Evolutionary conservation across 2,113 vertebrate species (phyloP).

Genomic region (cat (Felis catus)): F.catus_Fca126_mat1.0 CM031420.1:17215501-17216000

Average conservation of each 20-base stretch:
- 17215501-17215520: neutral
- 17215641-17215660: neutral
- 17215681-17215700: neutral
- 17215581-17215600: neutral
- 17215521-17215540: neutral
- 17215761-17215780: neutral
- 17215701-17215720: neutral
- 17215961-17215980: constrained; percentile 6
- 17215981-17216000: neutral
- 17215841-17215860: neutral
- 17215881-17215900: constrained; percentile 12
- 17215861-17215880: constrained; percentile 35
- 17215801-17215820: neutral
- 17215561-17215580: neutral
- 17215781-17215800: neutral
- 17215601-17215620: neutral
- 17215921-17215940: constrained; percentile 19
- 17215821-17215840: neutral
- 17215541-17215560: neutral
- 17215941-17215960: neutral
- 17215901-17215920: neutral
- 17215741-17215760: neutral
- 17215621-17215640: neutral
- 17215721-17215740: neutral
- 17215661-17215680: neutral